Conservation (phyloP, 2,113 vertebrate species). For the Tapirus terrestris region DNA sequence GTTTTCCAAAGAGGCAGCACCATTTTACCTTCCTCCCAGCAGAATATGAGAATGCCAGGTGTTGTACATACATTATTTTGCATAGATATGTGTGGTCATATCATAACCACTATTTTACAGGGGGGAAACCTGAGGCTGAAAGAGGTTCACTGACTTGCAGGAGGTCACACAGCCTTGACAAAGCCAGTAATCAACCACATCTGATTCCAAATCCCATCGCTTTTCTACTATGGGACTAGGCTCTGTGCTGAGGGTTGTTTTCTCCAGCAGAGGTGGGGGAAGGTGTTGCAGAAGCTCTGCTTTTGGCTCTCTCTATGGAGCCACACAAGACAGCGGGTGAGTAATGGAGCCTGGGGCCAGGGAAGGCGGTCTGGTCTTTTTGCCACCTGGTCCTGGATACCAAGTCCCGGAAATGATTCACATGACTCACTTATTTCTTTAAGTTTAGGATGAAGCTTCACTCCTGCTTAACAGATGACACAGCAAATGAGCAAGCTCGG, state of each 20-base stretch:
- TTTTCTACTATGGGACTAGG: background rate
- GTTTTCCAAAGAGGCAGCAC: background rate
- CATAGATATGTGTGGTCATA: background rate
- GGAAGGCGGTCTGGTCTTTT: background rate
- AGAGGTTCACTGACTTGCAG: slow-evolving; percentile 18
- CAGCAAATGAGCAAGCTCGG: background rate
- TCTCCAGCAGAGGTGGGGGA: background rate
- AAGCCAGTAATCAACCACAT: background rate
- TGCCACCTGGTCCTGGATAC: background rate
- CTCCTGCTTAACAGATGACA: background rate
- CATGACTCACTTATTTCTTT: background rate
- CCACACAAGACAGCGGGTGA: background rate
- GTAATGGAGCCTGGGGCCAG: background rate
- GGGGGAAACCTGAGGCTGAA: background rate
- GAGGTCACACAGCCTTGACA: background rate
- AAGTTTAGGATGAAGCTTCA: background rate
- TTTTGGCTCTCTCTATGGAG: background rate
- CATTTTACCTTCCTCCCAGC: background rate
- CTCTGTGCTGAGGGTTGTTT: background rate
- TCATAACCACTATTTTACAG: background rate
- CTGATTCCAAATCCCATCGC: background rate
- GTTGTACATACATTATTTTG: background rate
- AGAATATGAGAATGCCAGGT: background rate
- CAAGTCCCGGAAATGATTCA: background rate
- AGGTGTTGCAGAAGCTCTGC: fast-evolving